phyloP scores from a whole-genome alignment of 2,797 vertebrate species.

The Trichosurus vulpecula region DNA sequence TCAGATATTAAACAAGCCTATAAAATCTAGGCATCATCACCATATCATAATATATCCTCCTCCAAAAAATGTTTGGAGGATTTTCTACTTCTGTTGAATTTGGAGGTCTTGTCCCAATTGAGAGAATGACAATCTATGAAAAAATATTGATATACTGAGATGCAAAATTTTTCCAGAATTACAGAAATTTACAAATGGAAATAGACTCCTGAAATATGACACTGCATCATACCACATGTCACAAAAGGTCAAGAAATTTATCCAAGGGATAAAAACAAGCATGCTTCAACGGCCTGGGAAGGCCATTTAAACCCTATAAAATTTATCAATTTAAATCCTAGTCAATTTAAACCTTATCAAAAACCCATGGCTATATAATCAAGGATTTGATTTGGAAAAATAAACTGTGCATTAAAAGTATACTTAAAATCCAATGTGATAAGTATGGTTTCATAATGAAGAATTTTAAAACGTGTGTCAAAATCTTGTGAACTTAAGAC shows the following conservation, averaged over 20 bases:
- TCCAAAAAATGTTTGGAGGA: neutral
- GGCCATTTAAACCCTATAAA: neutral
- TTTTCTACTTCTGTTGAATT: neutral
- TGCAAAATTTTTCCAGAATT: neutral
- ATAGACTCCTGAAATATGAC: neutral
- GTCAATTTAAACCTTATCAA: neutral
- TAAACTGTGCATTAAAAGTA: neutral
- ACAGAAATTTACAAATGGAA: neutral
- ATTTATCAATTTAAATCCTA: neutral
- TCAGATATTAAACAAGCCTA: neutral
- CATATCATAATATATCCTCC: neutral
- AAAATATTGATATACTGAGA: neutral
- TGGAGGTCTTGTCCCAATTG: neutral
- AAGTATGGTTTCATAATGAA: neutral
- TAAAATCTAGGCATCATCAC: neutral
- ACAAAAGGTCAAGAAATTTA: neutral
- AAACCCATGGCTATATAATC: neutral
- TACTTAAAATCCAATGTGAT: neutral
- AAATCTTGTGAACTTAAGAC: neutral
- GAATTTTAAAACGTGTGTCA: neutral
- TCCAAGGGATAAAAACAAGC: neutral
- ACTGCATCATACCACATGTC: neutral
- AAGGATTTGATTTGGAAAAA: neutral
- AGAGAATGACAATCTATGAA: neutral
- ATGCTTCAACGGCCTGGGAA: neutral